Percentiles rank a stretch among this genome's conserved stretches.
These are phyloP conservation scores for Morone saxatilis DNA, from an alignment of 2,113 vertebrate species.

Conservation along the genomic window DNA sequence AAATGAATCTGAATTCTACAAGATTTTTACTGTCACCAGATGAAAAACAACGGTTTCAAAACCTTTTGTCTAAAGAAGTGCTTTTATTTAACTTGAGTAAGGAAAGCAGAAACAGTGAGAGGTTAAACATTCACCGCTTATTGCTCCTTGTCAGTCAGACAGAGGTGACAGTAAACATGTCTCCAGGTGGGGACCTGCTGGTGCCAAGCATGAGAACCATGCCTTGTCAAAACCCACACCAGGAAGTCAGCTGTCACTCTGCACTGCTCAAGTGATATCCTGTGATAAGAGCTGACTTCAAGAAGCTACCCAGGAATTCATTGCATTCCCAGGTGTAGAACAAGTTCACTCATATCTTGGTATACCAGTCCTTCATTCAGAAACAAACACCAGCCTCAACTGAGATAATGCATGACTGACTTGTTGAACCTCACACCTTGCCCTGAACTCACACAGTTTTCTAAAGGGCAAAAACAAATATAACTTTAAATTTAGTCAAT, in stretches of 20 bases:
- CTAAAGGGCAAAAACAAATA: not conserved
- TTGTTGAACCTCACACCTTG: constrained; percentile 63
- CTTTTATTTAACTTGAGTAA: not conserved
- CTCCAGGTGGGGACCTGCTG: constrained; percentile 58
- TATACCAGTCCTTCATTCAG: constrained; percentile 63
- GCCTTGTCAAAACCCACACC: constrained; percentile 75
- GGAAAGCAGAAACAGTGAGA: constrained; percentile 9
- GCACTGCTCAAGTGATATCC: constrained; percentile 51
- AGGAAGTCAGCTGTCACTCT: constrained; percentile 71
- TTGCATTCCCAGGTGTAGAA: constrained; percentile 62
- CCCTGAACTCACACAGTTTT: constrained; percentile 28
- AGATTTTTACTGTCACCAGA: not conserved
- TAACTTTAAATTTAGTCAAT: not conserved
- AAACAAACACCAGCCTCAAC: constrained; percentile 34
- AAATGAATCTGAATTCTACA: not conserved
- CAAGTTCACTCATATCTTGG: constrained; percentile 65
- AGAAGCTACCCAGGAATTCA: constrained; percentile 52
- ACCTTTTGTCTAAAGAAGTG: not conserved
- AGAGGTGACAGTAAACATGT: constrained; percentile 54
- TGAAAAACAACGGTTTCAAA: constrained; percentile 2
- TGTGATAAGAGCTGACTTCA: constrained; percentile 68
- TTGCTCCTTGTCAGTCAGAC: constrained; percentile 40
- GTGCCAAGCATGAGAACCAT: constrained; percentile 72
- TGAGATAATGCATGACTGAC: constrained; percentile 67
- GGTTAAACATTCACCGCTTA: constrained; percentile 61